Evolutionary conservation across 1,140 invertebrate genomes (phyloP), one percentile per base, ranked within the genome.

Genomic region (Caerostris darwini): DNA sequence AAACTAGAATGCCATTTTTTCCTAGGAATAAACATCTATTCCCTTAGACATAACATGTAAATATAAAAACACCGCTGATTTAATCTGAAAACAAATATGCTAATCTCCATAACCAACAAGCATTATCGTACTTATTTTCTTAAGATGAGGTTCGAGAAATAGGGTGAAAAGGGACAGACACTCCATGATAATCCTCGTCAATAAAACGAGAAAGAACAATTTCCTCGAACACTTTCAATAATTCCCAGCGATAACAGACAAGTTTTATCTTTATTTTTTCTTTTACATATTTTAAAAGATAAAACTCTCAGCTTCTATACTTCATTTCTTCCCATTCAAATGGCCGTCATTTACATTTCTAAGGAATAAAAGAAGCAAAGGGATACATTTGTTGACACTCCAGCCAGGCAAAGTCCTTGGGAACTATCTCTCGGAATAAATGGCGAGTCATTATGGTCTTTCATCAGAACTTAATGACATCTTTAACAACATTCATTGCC

Each of bases 401-500:
- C 82, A 83, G 56, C 56, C 17, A 19, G 56, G 81, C 81, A 56
- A 54, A 56, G 56, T 83, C n/a, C 14, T 83, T 58, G 54, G 54
- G 17, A 64, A 83, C 56, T 83, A 57, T 58, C 82, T 58, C 82
- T 58, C 82, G 53, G 82, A 83, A 83, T 83, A 83, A 83, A 83
- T 83, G 82, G 82, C 7, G 14, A 58, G 54, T 83, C 82, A 83
- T 83, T 83, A 83, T 83, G 54, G 5, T 58, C 56, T 57, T 83
- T 83, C 82, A 83, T 83, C 82, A 83, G 82, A 57, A 83, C 82
- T 58, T 83, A 83, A 83, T 83, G 82, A 57, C 82, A 83, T 83
- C 53, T 83, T 83, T 83, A 83, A 83, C 56, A 83, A 58, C 82
- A 83, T 83, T 77, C 71, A 77, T 77, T 83, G 56, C 56, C 19